phyloP scores from a whole-genome alignment of 2,888 invertebrate genomes.

The Andricus curvator region DNA sequence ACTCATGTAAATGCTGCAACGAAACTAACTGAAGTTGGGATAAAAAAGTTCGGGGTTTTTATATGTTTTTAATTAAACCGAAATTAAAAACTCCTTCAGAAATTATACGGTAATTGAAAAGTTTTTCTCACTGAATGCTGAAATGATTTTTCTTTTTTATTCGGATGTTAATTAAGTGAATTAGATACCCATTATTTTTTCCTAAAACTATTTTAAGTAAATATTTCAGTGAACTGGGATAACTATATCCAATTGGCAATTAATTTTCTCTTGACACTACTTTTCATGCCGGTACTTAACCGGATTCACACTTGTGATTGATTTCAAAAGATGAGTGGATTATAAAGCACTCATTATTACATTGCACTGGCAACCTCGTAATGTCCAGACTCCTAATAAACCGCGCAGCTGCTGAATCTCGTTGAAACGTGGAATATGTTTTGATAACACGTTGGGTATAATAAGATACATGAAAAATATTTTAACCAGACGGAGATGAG shows the following conservation, averaged over 20 bases:
- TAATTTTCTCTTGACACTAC: not conserved
- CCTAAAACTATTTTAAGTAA: not conserved
- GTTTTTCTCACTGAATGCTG: not conserved
- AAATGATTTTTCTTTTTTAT: not conserved
- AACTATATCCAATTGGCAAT: not conserved
- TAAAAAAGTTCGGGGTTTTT: too few relatives aligned
- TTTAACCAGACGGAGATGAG: not conserved
- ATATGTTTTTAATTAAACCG: too few relatives aligned
- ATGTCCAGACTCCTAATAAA: constrained; percentile 25
- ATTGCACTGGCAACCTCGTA: constrained; percentile 21
- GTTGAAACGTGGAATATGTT: constrained; percentile 33
- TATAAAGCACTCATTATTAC: constrained; percentile 38
- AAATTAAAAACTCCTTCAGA: too few relatives aligned
- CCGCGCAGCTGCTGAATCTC: constrained; percentile 30
- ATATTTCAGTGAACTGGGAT: not conserved
- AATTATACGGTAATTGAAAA: too few relatives aligned
- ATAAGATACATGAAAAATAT: constrained; percentile 32
- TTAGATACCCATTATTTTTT: not conserved
- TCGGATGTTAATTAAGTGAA: not conserved
- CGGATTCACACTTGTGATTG: constrained; percentile 20
- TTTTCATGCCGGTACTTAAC: not conserved
- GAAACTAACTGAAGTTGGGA: too few relatives aligned
- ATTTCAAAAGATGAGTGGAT: constrained; percentile 19
- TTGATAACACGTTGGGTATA: constrained; percentile 26
- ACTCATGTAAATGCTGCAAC: too few relatives aligned